Conservation (phyloP, 2,797 vertebrate genomes). For the Anas acuta region DNA sequence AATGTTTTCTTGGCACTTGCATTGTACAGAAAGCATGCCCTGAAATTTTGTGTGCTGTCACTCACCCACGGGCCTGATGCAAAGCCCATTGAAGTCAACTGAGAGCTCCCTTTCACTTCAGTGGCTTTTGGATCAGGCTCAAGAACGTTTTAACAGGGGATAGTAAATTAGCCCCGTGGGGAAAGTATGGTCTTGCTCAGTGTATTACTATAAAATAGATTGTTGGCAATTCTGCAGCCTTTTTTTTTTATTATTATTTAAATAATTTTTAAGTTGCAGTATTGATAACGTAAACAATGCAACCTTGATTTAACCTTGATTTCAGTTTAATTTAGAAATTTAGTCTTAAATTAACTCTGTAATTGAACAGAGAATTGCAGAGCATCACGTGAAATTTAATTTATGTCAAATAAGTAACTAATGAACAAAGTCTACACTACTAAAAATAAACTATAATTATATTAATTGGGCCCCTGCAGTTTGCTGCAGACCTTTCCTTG, state of each 20-base stretch:
- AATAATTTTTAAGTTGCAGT: conserved; percentile 27
- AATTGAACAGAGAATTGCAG: conserved; percentile 67
- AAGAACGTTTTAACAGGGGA: conserved; percentile 64
- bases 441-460: conserved; percentile 74
- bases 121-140: conserved; percentile 68
- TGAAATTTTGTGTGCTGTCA: conserved; percentile 24
- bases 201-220: conserved; percentile 4
- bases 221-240: neutral
- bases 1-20: conserved; percentile 43
- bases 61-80: conserved; percentile 43
- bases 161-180: conserved; percentile 60
- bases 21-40: conserved; percentile 42
- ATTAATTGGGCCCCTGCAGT: conserved; percentile 73
- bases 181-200: conserved; percentile 48
- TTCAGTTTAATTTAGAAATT: conserved; percentile 65
- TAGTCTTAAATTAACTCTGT: conserved; percentile 57
- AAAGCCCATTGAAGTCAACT: conserved; percentile 62
- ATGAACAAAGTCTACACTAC: conserved; percentile 70
- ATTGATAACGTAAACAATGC: conserved; percentile 32
- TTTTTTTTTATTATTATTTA: neutral
- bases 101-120: conserved; percentile 65
- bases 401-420: conserved; percentile 72
- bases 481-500: conserved; percentile 64
- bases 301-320: conserved; percentile 59
- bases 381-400: conserved; percentile 69